These are phyloP conservation scores for Bembecia ichneumoniformis DNA, from an alignment of 2,888 invertebrate genomes.

Conservation along the genomic window DNA sequence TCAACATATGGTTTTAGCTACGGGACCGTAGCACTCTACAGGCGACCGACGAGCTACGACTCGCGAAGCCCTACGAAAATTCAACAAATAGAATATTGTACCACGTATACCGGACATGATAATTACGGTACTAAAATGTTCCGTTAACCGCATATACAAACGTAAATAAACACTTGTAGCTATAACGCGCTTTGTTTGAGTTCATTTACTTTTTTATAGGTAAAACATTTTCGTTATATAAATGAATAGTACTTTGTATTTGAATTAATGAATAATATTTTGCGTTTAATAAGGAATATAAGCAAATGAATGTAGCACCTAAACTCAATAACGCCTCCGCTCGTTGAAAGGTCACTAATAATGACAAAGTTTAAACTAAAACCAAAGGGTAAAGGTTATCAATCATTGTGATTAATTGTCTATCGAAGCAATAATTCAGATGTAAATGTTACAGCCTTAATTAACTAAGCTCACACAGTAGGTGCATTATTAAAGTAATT, in stretches of 20 bases:
- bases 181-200: constrained; percentile 20
- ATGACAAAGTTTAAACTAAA: background rate
- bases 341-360: constrained; percentile 1
- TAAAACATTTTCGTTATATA: too few relatives aligned
- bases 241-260: too few relatives aligned
- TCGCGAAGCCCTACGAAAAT: constrained; percentile 2
- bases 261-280: too few relatives aligned
- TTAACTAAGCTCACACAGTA: too few relatives aligned
- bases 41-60: constrained; percentile 16
- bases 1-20: constrained; percentile 59
- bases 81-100: background rate
- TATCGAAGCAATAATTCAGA: background rate
- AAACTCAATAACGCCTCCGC: constrained; percentile 8
- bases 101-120: background rate
- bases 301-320: background rate
- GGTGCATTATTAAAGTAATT: too few relatives aligned
- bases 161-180: constrained; percentile 65
- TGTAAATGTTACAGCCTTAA: too few relatives aligned
- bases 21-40: constrained; percentile 32
- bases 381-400: background rate
- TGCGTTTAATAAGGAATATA: background rate
- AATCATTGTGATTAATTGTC: background rate
- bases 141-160: constrained; percentile 16
- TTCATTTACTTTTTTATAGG: background rate
- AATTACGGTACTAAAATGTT: background rate